Evolutionary conservation across 2,888 invertebrate genomes (phyloP).

Genomic region (Volucella bombylans): DNA sequence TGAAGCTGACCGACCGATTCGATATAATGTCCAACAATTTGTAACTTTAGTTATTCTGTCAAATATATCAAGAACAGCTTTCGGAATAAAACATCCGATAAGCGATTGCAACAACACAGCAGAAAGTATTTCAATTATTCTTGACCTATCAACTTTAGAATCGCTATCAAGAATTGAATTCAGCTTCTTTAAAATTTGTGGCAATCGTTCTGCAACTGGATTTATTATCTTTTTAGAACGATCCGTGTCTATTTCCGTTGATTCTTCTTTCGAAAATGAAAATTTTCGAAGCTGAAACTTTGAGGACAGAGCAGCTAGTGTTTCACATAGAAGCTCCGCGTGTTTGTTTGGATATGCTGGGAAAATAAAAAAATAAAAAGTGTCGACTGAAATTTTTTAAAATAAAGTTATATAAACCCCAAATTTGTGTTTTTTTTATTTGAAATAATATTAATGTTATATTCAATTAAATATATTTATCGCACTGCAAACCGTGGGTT

Average conservation of each 20-base stretch:
- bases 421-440: too few relatives aligned
- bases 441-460: too few relatives aligned
- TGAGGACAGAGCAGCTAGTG: slow-evolving; percentile 89
- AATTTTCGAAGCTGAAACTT: slow-evolving; percentile 81
- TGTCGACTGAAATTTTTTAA: too few relatives aligned
- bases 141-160: slow-evolving; percentile 81
- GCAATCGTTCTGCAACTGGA: slow-evolving; percentile 77
- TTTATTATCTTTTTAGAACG: slow-evolving; percentile 51
- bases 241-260: slow-evolving; percentile 78
- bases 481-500: too few relatives aligned
- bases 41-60: slow-evolving; percentile 84
- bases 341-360: slow-evolving; percentile 79
- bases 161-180: slow-evolving; percentile 78
- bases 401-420: too few relatives aligned
- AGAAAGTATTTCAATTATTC: slow-evolving; percentile 89
- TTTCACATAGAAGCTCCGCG: slow-evolving; percentile 86
- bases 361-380: slow-evolving; percentile 15
- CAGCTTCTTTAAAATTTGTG: slow-evolving; percentile 80
- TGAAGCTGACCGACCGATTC: slow-evolving; percentile 92
- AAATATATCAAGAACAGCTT: slow-evolving; percentile 85
- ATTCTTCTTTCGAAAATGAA: slow-evolving; percentile 72
- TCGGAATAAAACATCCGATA: slow-evolving; percentile 87
- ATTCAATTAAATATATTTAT: too few relatives aligned
- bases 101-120: slow-evolving; percentile 92
- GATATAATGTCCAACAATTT: slow-evolving; percentile 92